These are phyloP conservation scores for Pseudomyrmex sp. DNA, from an alignment of 1,140 invertebrate species.

Conservation along the genomic window DNA sequence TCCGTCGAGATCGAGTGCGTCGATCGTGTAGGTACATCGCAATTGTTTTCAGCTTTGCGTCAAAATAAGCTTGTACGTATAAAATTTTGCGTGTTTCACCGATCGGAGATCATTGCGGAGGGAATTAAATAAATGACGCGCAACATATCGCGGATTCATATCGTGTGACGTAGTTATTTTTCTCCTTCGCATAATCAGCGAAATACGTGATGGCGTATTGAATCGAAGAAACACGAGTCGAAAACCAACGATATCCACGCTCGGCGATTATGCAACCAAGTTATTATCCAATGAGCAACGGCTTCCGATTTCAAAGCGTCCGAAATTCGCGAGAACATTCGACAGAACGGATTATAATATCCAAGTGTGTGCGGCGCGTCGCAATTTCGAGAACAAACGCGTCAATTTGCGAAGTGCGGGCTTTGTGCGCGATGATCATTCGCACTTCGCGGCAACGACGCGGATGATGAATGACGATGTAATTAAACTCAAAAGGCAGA, in stretches of 20 bases:
- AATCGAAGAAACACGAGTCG: constrained; percentile 27
- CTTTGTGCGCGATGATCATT: constrained; percentile 11
- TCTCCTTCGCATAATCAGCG: constrained; percentile 13
- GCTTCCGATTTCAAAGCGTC: constrained; percentile 22
- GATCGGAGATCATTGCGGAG: neutral
- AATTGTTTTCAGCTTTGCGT: too few relatives aligned
- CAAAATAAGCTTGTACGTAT: too few relatives aligned
- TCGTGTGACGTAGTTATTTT: neutral
- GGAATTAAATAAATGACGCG: constrained; percentile 41
- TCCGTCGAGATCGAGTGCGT: constrained; percentile 41
- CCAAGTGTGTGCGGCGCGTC: constrained; percentile 6
- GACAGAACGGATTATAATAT: constrained; percentile 51
- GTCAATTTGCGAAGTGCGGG: constrained; percentile 30
- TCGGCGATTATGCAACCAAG: constrained; percentile 10
- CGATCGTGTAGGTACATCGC: too few relatives aligned
- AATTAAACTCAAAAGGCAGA: constrained; percentile 9
- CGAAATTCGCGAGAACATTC: neutral
- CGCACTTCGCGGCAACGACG: constrained; percentile 10
- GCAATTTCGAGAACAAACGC: constrained; percentile 48
- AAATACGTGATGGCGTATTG: neutral
- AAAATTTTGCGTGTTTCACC: too few relatives aligned
- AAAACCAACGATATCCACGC: neutral
- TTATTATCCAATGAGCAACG: constrained; percentile 44
- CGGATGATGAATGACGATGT: constrained; percentile 17
- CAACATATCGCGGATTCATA: neutral